phyloP scores from a whole-genome alignment of 2,113 vertebrate genomes.

The Aramus guarauna region DNA sequence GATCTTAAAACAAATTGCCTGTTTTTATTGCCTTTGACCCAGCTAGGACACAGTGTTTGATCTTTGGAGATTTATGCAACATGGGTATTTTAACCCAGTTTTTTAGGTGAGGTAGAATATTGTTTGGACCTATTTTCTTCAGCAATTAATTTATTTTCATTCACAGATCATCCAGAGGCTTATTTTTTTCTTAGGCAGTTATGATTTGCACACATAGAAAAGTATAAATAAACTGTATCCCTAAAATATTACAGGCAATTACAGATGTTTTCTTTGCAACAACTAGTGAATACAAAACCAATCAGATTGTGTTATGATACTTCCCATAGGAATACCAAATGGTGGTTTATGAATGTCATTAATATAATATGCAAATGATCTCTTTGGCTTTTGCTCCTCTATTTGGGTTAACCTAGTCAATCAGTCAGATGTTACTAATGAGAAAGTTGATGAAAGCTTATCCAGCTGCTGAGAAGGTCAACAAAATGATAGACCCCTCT shows the following conservation, averaged over 20 bases:
- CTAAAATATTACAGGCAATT: neutral
- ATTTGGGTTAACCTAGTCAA: slow-evolving; percentile 56
- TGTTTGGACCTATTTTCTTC: neutral
- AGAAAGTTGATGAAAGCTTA: slow-evolving; percentile 39
- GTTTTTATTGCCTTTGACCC: neutral
- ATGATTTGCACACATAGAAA: neutral
- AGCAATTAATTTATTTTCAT: neutral
- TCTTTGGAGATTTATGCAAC: neutral
- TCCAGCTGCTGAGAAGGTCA: slow-evolving; percentile 41
- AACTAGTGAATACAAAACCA: slow-evolving; percentile 24
- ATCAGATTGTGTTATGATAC: neutral
- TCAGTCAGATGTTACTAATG: slow-evolving; percentile 43
- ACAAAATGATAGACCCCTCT: neutral
- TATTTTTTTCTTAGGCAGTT: neutral
- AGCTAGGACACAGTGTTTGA: neutral
- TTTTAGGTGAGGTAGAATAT: neutral
- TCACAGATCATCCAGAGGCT: neutral
- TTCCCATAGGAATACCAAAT: slow-evolving; percentile 57
- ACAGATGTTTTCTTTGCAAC: slow-evolving; percentile 17
- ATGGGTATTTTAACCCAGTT: neutral
- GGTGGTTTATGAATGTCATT: slow-evolving; percentile 55
- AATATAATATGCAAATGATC: slow-evolving; percentile 65
- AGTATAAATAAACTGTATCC: neutral
- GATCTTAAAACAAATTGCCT: neutral
- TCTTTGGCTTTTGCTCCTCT: slow-evolving; percentile 5